A percentile compares a stretch with the other conserved stretches of the same genome.
These are phyloP conservation scores for Argentina silus DNA, from an alignment of 2,797 vertebrate genomes.

Conservation along the genomic window DNA sequence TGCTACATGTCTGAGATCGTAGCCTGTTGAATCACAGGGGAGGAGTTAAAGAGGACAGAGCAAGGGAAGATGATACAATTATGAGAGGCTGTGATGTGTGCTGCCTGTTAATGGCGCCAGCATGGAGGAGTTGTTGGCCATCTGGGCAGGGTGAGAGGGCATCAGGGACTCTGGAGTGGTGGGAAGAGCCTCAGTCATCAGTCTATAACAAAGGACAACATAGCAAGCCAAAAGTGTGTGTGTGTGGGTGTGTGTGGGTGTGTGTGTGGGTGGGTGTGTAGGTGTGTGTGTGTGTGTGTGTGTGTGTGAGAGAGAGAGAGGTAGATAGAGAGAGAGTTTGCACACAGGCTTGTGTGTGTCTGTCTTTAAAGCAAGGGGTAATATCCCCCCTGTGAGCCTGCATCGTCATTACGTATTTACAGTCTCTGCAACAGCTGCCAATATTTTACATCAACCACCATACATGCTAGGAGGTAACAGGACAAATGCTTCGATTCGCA, in stretches of 20 bases:
- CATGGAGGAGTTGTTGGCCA: slow-evolving; percentile 39
- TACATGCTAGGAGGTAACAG: slow-evolving; percentile 2
- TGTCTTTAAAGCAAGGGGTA: slow-evolving; percentile 26
- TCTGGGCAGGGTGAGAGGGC: slow-evolving; percentile 29
- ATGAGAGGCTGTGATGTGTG: slow-evolving; percentile 48
- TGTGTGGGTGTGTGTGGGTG: slow-evolving; percentile 15
- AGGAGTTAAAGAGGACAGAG: slow-evolving; percentile 31
- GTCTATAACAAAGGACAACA: not conserved
- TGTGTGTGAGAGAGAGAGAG: not conserved
- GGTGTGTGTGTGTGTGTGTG: slow-evolving; percentile 16
- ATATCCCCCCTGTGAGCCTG: not conserved
- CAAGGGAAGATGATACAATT: slow-evolving; percentile 48
- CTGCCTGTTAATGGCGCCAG: slow-evolving; percentile 49
- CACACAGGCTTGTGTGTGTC: slow-evolving; percentile 14
- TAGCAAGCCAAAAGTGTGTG: slow-evolving; percentile 21
- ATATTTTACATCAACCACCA: slow-evolving; percentile 41
- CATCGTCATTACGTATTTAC: slow-evolving; percentile 23
- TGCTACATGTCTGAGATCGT: slow-evolving; percentile 28
- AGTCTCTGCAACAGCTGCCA: slow-evolving; percentile 44
- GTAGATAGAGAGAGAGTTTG: slow-evolving; percentile 24
- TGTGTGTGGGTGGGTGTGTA: slow-evolving; percentile 9
- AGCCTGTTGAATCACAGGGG: slow-evolving; percentile 38
- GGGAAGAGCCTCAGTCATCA: not conserved
- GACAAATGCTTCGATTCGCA: slow-evolving; percentile 28
- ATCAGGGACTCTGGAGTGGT: not conserved